Evolutionary conservation across 1,140 invertebrate genomes (phyloP), one percentile per base, ranked within the genome.

Genomic region (Cherax quadricarinatus): DNA sequence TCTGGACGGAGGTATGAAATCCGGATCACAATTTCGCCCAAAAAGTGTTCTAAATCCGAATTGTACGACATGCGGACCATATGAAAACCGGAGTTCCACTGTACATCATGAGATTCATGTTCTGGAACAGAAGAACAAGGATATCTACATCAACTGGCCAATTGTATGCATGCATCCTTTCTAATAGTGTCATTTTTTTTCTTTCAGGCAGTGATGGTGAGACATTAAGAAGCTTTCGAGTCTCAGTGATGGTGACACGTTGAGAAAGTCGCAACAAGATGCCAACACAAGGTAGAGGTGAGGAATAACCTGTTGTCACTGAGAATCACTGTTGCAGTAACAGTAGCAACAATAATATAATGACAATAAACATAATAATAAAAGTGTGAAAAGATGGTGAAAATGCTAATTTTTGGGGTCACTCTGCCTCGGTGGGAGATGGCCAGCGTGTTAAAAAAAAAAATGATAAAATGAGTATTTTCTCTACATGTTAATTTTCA

Each of bases 251-350:
- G 73, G 49, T 78, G 89, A 62, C 53, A 30, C 60, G 18, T 21
- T 60, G 73, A 79, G 75, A 79, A 21, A 87, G 57, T 51, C 24
- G 14, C 51, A 81, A 12, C 70, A 91, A 91, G 57, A 91, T 91
- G 89, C 89, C 89, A 53, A 91, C 83, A 53, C 89, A 84, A 70
- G 89, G 89, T 51, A 86, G 89, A 91, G 83, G 83, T 86, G 24
- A 89, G 80, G 12, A 21, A 4, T 9, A 41, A 41, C 30, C 30
- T 41, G 30, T 41, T 41, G 30, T 41, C 30, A 41, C 2, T 41
- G 2, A 41, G 30, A 41, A 41, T 41, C 30, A 41, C 30, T 41
- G 30, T 41, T 41, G 30, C 30, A 41, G 30, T 41, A 41, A 41
- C 30, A 41, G 2, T 41, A 41, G 30, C 30, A 41, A 41, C 30